Conservation (phyloP, 2,113 vertebrate species). For the Echinops telfairi region DNA sequence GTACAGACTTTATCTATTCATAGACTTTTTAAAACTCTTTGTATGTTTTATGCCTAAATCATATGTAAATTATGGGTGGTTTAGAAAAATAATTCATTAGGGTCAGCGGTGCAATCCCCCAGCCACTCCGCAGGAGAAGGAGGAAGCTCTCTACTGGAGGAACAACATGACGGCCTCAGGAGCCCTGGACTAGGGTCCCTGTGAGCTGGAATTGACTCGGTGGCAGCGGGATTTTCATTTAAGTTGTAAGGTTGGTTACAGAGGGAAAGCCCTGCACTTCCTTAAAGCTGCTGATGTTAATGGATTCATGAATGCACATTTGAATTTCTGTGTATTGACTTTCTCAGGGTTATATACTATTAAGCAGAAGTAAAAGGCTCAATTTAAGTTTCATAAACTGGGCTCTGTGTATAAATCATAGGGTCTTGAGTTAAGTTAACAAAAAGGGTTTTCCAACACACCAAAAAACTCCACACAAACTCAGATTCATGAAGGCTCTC, state of each 20-base stretch:
- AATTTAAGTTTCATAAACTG: constrained; percentile 39
- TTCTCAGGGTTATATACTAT: constrained; percentile 27
- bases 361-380: constrained; percentile 39
- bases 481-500: neutral
- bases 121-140: no score
- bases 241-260: constrained; percentile 44
- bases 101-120: no score
- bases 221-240: neutral
- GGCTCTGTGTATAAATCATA: constrained; percentile 22
- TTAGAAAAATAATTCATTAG: constrained; percentile 48
- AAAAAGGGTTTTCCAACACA: constrained; percentile 40
- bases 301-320: constrained; percentile 13
- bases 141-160: no score
- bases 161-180: no score
- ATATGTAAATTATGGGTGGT: constrained; percentile 44
- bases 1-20: neutral
- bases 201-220: no score
- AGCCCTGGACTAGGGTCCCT: no score
- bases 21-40: neutral
- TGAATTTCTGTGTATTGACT: constrained; percentile 50
- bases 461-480: neutral
- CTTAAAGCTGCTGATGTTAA: constrained; percentile 45
- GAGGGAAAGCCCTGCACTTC: constrained; percentile 23
- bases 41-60: constrained; percentile 46
- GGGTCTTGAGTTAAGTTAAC: constrained; percentile 23